Conservation (phyloP, 2,797 vertebrate genomes). For the Melanotaenia boesemani region DNA sequence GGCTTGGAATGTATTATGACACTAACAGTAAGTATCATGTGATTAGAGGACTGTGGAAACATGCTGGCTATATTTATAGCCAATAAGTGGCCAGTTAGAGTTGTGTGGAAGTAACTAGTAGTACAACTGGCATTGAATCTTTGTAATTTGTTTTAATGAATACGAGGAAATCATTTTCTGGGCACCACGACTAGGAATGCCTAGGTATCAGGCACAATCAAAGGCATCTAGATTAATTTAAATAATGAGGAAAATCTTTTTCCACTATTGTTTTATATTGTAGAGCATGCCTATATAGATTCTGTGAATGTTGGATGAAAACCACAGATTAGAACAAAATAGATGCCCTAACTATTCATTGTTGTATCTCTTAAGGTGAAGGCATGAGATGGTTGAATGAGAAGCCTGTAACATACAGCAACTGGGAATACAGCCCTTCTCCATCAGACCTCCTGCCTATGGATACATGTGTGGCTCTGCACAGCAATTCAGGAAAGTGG, state of each 20-base stretch:
- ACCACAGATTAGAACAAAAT: background rate
- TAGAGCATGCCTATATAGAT: background rate
- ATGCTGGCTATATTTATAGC: background rate
- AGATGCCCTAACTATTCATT: conserved; percentile 4
- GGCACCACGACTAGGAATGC: background rate
- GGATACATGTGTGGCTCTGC: conserved; percentile 86
- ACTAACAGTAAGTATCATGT: conserved; percentile 84
- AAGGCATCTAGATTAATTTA: background rate
- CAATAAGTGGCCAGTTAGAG: background rate
- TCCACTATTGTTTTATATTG: background rate
- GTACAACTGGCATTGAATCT: background rate
- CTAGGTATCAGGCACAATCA: conserved; percentile 8
- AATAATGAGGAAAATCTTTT: background rate
- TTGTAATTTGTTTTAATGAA: background rate
- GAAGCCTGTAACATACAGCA: conserved; percentile 79
- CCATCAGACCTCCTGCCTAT: conserved; percentile 63
- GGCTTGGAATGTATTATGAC: conserved; percentile 90
- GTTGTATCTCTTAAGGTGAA: conserved; percentile 75
- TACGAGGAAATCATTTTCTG: conserved; percentile 43
- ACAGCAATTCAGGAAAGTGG: conserved; percentile 86
- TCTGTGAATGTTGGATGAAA: background rate
- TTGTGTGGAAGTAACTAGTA: background rate
- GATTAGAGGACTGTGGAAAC: conserved; percentile 20
- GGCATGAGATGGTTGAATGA: conserved; percentile 86
- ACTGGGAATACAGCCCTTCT: conserved; percentile 80